A percentile compares a stretch with the other conserved stretches of the same genome.
Conservation (phyloP, 2,888 invertebrate genomes). For the Xestoiulus laeticollis region DNA sequence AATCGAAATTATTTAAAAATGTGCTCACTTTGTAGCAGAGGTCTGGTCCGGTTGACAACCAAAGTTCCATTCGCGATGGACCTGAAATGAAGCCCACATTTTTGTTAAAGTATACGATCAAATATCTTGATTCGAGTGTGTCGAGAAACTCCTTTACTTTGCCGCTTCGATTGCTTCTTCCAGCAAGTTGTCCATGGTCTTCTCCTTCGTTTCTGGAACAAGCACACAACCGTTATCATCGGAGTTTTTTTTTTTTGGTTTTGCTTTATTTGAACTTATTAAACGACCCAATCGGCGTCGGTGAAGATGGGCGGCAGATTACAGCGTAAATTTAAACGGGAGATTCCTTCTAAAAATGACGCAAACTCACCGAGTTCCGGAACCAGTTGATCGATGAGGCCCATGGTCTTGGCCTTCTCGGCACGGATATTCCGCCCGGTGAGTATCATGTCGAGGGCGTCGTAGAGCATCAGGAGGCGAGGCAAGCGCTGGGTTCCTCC, state of each 20-base stretch:
- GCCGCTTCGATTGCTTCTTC: constrained; percentile 84
- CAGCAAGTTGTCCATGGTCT: constrained; percentile 87
- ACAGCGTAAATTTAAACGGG: constrained; percentile 49
- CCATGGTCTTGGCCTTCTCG: constrained; percentile 92
- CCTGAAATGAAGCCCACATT: constrained; percentile 55
- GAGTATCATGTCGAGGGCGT: constrained; percentile 88
- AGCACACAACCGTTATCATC: constrained; percentile 59
- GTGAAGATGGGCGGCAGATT: background rate
- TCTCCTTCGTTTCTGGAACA: constrained; percentile 64
- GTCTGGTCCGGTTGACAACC: constrained; percentile 74
- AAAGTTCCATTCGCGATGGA: constrained; percentile 82
- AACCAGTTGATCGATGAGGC: constrained; percentile 90
- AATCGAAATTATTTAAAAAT: too few relatives aligned
- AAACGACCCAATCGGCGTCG: too few relatives aligned
- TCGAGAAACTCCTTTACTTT: constrained; percentile 63
- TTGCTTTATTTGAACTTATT: too few relatives aligned
- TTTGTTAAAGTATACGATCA: background rate
- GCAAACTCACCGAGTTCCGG: constrained; percentile 76
- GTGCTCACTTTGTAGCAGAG: constrained; percentile 63
- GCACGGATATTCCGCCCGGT: constrained; percentile 91
- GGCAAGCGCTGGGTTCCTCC: constrained; percentile 96
- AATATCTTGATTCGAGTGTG: background rate
- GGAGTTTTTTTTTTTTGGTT: too few relatives aligned
- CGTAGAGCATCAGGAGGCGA: constrained; percentile 75
- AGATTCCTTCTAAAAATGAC: background rate